Percentiles rank a stretch among this genome's conserved stretches.
Evolutionary conservation across 2,797 vertebrate species (phyloP).

Genomic region (Anas capensis): DNA sequence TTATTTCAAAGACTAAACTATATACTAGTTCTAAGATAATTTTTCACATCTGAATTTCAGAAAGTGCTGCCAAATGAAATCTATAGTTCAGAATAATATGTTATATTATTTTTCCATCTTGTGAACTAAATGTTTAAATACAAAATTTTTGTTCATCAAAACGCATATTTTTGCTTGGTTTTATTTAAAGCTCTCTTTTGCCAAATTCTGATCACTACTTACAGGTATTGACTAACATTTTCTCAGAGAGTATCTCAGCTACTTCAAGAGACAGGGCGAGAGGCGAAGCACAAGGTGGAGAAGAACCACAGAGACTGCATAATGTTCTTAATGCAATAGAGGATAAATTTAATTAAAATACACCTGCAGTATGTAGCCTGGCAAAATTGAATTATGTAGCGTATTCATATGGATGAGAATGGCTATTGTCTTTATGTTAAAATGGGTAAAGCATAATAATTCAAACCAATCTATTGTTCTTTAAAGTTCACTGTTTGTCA

Average conservation of each 20-base stretch:
- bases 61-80: background rate
- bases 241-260: background rate
- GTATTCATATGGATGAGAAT: slow-evolving; percentile 12
- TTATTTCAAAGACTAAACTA: background rate
- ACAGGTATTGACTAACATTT: background rate
- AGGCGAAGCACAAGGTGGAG: background rate
- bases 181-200: background rate
- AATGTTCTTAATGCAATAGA: background rate
- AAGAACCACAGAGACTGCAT: background rate
- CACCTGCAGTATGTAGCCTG: background rate
- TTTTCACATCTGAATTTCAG: background rate
- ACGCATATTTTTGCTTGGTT: background rate
- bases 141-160: background rate
- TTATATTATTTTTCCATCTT: background rate
- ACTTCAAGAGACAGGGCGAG: background rate
- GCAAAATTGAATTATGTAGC: slow-evolving; percentile 21
- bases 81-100: background rate
- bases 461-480: slow-evolving; percentile 3
- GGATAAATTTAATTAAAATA: slow-evolving; percentile 56
- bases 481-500: slow-evolving; percentile 34
- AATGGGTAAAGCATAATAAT: background rate
- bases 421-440: slow-evolving; percentile 1
- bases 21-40: background rate
- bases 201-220: background rate
- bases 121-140: background rate